phyloP scores from a whole-genome alignment of 1,140 invertebrate genomes.

The Saxidomus purpurata region DNA sequence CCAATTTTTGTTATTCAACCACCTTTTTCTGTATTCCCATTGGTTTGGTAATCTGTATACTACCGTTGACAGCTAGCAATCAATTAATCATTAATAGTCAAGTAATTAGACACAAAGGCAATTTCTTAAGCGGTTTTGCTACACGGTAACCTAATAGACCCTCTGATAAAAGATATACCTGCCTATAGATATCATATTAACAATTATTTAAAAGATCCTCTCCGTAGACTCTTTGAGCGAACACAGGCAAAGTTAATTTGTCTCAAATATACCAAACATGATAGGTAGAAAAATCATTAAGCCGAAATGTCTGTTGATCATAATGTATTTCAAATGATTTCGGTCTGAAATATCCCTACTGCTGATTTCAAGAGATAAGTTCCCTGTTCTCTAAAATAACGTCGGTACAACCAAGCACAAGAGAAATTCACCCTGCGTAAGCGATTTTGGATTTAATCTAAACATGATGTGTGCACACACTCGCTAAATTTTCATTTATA shows the following conservation, averaged over 20 bases:
- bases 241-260: constrained; percentile 20
- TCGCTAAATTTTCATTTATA: too few species aligned
- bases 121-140: constrained; percentile 6
- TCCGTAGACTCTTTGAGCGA: background rate
- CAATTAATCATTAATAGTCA: constrained; percentile 32
- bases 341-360: background rate
- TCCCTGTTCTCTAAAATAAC: background rate
- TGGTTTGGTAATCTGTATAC: constrained; percentile 15
- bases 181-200: background rate
- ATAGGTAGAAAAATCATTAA: constrained; percentile 17
- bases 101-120: constrained; percentile 37
- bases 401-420: too few species aligned
- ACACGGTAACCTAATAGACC: constrained; percentile 18
- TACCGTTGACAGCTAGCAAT: constrained; percentile 22
- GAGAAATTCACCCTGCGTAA: too few species aligned
- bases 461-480: too few species aligned
- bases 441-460: too few species aligned
- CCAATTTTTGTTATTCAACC: background rate
- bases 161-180: background rate
- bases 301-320: background rate
- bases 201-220: constrained; percentile 3
- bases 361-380: background rate
- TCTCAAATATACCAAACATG: constrained; percentile 14
- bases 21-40: constrained; percentile 18
- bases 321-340: background rate